These are phyloP conservation scores for Empis livida DNA, from an alignment of 2,888 invertebrate genomes.

Conservation along the genomic window DNA sequence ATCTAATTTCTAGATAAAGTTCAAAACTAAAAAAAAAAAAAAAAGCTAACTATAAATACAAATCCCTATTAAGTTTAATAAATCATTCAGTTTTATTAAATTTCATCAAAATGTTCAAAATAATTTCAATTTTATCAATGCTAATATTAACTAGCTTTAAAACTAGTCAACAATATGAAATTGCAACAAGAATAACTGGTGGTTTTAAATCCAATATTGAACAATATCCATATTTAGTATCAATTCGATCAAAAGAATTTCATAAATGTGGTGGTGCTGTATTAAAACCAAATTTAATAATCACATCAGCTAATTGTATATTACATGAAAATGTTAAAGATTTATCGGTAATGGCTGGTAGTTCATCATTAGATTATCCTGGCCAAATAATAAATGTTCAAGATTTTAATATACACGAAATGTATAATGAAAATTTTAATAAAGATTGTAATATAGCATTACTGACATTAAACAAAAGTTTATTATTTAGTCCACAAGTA, in stretches of 20 bases:
- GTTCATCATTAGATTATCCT: neutral
- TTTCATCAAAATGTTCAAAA: too few species aligned
- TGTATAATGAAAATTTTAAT: neutral
- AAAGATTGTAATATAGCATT: neutral
- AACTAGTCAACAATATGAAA: neutral
- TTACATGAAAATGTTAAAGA: neutral
- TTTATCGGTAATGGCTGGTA: neutral
- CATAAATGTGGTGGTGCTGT: neutral
- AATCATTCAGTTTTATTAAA: too few species aligned
- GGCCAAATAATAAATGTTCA: neutral
- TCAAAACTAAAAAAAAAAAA: too few species aligned
- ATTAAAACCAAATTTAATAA: neutral
- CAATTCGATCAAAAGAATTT: neutral
- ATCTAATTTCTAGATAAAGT: too few species aligned
- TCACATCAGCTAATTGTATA: neutral
- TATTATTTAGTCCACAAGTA: neutral
- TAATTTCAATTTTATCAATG: too few species aligned
- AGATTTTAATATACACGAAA: neutral
- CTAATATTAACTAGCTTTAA: too few species aligned
- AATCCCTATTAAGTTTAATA: too few species aligned
- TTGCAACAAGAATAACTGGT: neutral
- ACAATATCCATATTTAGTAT: neutral
- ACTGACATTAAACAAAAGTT: neutral
- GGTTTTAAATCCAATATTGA: neutral
- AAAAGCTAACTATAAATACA: too few species aligned